Conservation (phyloP, 2,888 invertebrate species). For the Tachina lurida region DNA sequence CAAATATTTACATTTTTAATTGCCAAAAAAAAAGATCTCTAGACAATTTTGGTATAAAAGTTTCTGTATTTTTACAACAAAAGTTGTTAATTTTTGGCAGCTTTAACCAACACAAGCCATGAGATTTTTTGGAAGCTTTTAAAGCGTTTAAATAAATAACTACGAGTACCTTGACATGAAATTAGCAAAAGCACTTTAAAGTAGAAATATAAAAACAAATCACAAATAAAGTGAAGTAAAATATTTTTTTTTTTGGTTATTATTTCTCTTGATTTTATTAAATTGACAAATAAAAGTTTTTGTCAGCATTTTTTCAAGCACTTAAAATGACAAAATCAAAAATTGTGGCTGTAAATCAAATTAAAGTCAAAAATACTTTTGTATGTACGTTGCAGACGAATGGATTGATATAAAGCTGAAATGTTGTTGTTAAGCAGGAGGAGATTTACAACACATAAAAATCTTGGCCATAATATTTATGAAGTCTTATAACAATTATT, state of each 20-base stretch:
- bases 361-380: constrained; percentile 48
- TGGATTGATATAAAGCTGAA: not conserved
- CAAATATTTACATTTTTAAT: constrained; percentile 49
- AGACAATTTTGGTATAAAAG: constrained; percentile 1
- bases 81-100: not conserved
- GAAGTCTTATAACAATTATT: constrained; percentile 57
- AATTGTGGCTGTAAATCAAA: constrained; percentile 55
- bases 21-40: not conserved
- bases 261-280: constrained; percentile 6
- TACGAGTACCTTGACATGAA: constrained; percentile 55
- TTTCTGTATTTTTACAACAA: constrained; percentile 1
- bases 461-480: constrained; percentile 45
- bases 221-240: not conserved
- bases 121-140: not conserved
- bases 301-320: constrained; percentile 55
- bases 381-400: not conserved
- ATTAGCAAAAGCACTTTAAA: constrained; percentile 16
- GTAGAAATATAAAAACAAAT: not conserved
- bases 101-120: not conserved
- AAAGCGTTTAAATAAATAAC: not conserved
- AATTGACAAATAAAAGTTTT: constrained; percentile 52
- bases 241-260: constrained; percentile 1
- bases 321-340: constrained; percentile 57
- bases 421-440: not conserved
- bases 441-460: not conserved